Evolutionary conservation across 1,140 invertebrate species (phyloP).

Genomic region (Ips nitidus): DNA sequence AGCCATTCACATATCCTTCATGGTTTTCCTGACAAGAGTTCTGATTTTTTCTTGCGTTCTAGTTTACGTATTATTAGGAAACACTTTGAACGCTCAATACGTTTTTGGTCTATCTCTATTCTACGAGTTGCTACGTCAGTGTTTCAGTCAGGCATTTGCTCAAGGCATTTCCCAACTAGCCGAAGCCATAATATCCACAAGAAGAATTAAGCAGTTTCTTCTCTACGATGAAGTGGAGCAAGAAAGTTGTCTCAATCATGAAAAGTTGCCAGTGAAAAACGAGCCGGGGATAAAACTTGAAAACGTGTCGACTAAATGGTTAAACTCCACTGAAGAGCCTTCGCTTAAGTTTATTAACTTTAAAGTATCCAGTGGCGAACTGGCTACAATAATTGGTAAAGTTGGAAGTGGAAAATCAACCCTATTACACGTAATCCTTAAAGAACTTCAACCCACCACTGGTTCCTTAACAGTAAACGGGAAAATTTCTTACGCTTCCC

Average conservation of each 20-base stretch:
- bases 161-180: slow-evolving; percentile 63
- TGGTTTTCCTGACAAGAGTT: slow-evolving; percentile 71
- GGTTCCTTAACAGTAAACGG: slow-evolving; percentile 50
- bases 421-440: slow-evolving; percentile 75
- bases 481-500: slow-evolving; percentile 60
- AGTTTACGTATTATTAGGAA: slow-evolving; percentile 71
- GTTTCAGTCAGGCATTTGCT: slow-evolving; percentile 74
- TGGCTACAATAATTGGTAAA: slow-evolving; percentile 68
- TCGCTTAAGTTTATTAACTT: slow-evolving; percentile 61
- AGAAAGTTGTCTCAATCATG: not conserved
- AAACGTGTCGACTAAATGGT: slow-evolving; percentile 65
- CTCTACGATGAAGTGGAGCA: slow-evolving; percentile 61
- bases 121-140: slow-evolving; percentile 69
- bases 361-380: slow-evolving; percentile 55
- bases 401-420: slow-evolving; percentile 78
- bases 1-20: slow-evolving; percentile 73
- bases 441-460: slow-evolving; percentile 68
- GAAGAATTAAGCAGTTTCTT: slow-evolving; percentile 69
- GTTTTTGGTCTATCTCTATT: slow-evolving; percentile 73
- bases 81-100: slow-evolving; percentile 71
- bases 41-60: slow-evolving; percentile 77
- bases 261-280: not conserved
- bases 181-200: slow-evolving; percentile 68
- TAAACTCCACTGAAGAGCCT: slow-evolving; percentile 55
- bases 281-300: slow-evolving; percentile 52